Percentiles rank a stretch among this genome's conserved stretches.
These are phyloP conservation scores for Procavia capensis DNA, from an alignment of 2,113 vertebrate species.

Conservation along the genomic window DNA sequence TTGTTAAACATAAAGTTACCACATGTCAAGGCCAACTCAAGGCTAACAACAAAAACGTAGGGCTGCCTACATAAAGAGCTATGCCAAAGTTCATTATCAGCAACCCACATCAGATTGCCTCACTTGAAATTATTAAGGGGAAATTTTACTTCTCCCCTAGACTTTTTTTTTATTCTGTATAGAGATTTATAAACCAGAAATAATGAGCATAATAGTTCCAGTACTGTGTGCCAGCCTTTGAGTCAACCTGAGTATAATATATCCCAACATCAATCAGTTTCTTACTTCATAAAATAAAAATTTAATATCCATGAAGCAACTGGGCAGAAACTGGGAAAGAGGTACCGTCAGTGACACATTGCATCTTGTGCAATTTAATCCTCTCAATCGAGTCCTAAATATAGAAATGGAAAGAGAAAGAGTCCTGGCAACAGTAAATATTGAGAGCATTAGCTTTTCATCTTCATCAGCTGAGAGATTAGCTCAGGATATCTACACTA, in stretches of 20 bases:
- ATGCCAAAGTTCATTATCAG: background rate
- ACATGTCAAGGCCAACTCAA: too few species aligned
- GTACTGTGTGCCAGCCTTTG: background rate
- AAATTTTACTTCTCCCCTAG: background rate
- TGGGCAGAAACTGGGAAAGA: background rate
- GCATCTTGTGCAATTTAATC: background rate
- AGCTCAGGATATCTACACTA: background rate
- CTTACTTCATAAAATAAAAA: background rate
- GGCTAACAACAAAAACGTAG: too few species aligned
- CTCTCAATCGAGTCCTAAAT: background rate
- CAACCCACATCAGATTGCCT: background rate
- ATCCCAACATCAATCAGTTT: background rate
- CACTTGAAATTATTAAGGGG: background rate
- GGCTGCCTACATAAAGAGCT: background rate
- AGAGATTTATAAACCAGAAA: background rate
- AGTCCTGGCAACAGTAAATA: background rate
- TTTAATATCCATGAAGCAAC: background rate
- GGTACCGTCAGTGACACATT: background rate
- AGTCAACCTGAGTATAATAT: background rate
- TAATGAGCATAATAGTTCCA: background rate
- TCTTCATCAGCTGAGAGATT: background rate
- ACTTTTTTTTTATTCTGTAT: too few species aligned
- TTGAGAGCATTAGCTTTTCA: background rate
- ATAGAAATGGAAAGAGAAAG: background rate
- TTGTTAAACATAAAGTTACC: too few species aligned